phyloP scores from a whole-genome alignment of 2,113 vertebrate genomes.

The Sylvietta virens region DNA sequence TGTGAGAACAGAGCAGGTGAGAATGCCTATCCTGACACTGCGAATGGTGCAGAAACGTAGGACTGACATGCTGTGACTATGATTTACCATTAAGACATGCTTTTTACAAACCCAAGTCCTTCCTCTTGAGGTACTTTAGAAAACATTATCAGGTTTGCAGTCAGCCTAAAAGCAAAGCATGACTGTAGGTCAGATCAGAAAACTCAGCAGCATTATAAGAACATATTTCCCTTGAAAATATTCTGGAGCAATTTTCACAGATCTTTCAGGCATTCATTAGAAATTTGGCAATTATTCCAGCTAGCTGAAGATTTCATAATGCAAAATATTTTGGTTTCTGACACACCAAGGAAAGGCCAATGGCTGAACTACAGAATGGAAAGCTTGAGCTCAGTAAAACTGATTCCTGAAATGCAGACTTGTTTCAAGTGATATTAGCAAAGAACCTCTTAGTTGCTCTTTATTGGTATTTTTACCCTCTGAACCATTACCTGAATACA shows the following conservation, averaged over 20 bases:
- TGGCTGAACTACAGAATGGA: not conserved
- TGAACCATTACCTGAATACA: not conserved
- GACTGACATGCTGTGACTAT: not conserved
- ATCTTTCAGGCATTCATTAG: not conserved
- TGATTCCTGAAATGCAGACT: not conserved
- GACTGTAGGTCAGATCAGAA: not conserved
- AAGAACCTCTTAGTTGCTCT: not conserved
- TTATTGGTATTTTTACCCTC: not conserved
- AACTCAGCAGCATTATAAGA: not conserved
- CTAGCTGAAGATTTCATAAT: not conserved
- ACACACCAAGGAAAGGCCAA: not conserved
- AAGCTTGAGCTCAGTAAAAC: not conserved
- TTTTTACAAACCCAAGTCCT: not conserved
- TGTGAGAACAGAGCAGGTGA: not conserved
- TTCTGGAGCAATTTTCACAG: not conserved
- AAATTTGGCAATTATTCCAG: slow-evolving; percentile 3
- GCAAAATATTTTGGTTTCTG: not conserved
- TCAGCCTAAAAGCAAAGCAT: slow-evolving; percentile 19
- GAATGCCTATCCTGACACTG: not conserved
- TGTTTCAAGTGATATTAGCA: not conserved
- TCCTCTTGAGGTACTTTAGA: not conserved
- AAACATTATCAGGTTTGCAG: slow-evolving; percentile 31
- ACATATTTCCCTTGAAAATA: not conserved
- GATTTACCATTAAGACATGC: not conserved
- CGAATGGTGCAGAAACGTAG: accelerated